phyloP scores from a whole-genome alignment of 2,797 vertebrate genomes.

The Phrynocephalus vlangalii region DNA sequence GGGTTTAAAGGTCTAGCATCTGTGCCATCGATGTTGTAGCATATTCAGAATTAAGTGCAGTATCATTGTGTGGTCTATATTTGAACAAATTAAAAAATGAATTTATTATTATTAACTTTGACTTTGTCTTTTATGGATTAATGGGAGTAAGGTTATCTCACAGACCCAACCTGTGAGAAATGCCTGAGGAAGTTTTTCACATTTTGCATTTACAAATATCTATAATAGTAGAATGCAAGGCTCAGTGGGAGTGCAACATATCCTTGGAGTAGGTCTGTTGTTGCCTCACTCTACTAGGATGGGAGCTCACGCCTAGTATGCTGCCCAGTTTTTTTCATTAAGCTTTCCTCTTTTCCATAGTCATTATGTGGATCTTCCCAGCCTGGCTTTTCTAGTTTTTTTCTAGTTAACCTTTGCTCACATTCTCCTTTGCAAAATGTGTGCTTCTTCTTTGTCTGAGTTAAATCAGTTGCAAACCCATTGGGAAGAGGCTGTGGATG shows the following conservation, averaged over 20 bases:
- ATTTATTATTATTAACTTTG: constrained; percentile 35
- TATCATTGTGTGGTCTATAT: not conserved
- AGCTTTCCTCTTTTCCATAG: not conserved
- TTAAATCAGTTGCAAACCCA: not conserved
- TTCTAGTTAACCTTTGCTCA: constrained; percentile 1
- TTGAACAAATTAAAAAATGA: constrained; percentile 12
- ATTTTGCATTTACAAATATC: constrained; percentile 31
- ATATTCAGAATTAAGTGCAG: constrained; percentile 1
- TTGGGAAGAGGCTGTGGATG: not conserved
- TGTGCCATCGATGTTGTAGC: not conserved
- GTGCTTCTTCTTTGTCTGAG: not conserved
- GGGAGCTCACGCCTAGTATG: constrained; percentile 17
- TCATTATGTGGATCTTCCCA: not conserved
- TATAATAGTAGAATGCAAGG: not conserved
- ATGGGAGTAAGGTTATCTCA: not conserved
- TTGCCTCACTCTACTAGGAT: not conserved
- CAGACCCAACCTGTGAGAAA: not conserved
- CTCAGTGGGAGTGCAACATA: constrained; percentile 25
- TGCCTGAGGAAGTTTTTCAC: constrained; percentile 25
- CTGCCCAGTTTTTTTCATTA: not conserved
- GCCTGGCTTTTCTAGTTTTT: not conserved
- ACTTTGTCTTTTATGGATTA: not conserved
- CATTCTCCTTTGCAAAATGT: constrained; percentile 2
- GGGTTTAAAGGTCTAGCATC: not conserved
- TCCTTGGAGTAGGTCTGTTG: constrained; percentile 36